Evolutionary conservation across 2,888 invertebrate species (phyloP).

Genomic region (Heteromyza rotundicornis): DNA sequence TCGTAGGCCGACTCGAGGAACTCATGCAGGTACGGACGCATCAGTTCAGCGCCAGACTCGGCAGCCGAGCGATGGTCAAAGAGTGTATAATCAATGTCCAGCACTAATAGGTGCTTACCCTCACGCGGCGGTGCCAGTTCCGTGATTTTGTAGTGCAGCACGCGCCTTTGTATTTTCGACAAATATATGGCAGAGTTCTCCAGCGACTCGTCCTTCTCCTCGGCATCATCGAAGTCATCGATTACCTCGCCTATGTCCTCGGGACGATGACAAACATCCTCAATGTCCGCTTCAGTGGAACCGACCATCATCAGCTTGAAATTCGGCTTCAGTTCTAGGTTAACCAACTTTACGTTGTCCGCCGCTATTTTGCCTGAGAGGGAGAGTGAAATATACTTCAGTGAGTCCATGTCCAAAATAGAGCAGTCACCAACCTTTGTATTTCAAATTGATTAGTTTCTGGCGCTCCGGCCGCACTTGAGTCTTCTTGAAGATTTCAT

Average conservation of each 20-base stretch:
- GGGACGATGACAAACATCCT: conserved; percentile 77
- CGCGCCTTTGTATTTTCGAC: conserved; percentile 81
- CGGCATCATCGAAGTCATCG: conserved; percentile 90
- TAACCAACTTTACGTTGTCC: conserved; percentile 77
- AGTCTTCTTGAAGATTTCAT: conserved; percentile 84
- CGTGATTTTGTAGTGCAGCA: conserved; percentile 82
- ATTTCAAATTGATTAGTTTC: conserved; percentile 90
- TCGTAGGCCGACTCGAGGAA: conserved; percentile 86
- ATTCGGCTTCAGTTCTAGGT: conserved; percentile 81
- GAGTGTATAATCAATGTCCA: conserved; percentile 96
- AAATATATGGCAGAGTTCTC: conserved; percentile 70
- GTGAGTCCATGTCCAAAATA: not conserved
- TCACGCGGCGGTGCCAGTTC: conserved; percentile 81
- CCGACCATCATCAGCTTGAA: conserved; percentile 98
- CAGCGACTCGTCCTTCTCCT: conserved; percentile 70
- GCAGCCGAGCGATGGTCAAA: conserved; percentile 95
- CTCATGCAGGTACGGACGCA: conserved; percentile 95
- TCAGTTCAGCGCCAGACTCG: conserved; percentile 84
- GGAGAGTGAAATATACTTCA: not conserved
- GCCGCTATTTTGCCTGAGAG: conserved; percentile 80
- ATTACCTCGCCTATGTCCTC: conserved; percentile 84
- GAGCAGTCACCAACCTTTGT: conserved; percentile 74
- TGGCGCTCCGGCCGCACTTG: conserved; percentile 92
- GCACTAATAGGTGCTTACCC: conserved; percentile 87
- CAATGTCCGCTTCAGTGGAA: conserved; percentile 89